Evolutionary conservation across 1,140 invertebrate species (phyloP), one percentile per base, ranked within the genome.

Genomic region (Aethina tumida): DNA sequence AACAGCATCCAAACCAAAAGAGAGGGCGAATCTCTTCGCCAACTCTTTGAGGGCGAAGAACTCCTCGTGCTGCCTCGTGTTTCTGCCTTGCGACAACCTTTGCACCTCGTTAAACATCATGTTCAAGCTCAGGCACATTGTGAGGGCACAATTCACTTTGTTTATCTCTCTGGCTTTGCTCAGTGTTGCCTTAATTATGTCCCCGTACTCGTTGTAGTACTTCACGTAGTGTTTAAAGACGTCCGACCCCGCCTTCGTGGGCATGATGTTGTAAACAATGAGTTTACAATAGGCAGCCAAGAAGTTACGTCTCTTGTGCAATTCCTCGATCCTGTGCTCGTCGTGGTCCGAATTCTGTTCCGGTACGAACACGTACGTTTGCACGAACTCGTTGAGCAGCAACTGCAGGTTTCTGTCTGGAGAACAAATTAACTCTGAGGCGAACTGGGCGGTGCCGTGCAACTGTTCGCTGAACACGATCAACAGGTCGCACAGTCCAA

Each of bases 171-270:
- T 71, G 1, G 91, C 89, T 68, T 97, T 98, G 34, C 88, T 85
- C 47, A 99, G 67, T 1, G 95, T 97, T 7, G 86, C 82, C 69
- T 99, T 99, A 34, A 99, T 97, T 35, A 99, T 99, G 63, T 99
- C 96, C n/a, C 96, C 96, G 70, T 97, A 99, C 63, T 98, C 92
- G 62, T 95, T 95, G 60, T 96, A 97, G 62, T 90, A 96, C 78
- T 92, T 96, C 32, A 97, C 90, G 62, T 98, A 97, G 64, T 97
- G 87, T 62, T 96, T 93, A 61, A 98, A 95, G 38, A 99, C 86
- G 62, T 94, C 89, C 1, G 90, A 84, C 10, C 90, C 92, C 47
- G 84, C 78, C 56, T 84, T 83, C 2, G 93, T 92, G 3, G 87
- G 88, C 54, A 97, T 79, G 43, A 97, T 85, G 61, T 97, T 97